phyloP scores from a whole-genome alignment of 2,113 vertebrate genomes.

The Platichthys flesus region DNA sequence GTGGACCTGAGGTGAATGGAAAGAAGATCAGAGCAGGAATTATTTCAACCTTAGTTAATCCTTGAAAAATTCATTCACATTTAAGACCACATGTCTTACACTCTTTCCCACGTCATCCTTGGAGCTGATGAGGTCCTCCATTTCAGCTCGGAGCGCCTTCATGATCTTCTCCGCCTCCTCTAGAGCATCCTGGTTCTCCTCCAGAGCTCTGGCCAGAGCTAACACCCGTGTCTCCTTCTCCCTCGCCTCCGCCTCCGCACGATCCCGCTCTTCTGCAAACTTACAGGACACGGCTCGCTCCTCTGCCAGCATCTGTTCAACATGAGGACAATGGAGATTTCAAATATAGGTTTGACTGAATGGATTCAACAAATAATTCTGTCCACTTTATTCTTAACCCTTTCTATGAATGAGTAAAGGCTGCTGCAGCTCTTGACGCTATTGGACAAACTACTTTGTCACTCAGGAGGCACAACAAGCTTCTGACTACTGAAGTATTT shows the following conservation, averaged over 20 bases:
- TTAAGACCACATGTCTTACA: slow-evolving; percentile 74
- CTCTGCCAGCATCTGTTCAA: slow-evolving; percentile 89
- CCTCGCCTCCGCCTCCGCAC: slow-evolving; percentile 90
- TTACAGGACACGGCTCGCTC: slow-evolving; percentile 91
- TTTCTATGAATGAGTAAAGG: background rate
- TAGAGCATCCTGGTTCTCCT: slow-evolving; percentile 87
- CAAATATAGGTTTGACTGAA: background rate
- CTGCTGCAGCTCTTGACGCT: too few relatives aligned
- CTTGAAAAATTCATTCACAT: background rate
- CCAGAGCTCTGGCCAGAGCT: slow-evolving; percentile 87
- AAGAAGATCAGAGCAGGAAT: background rate
- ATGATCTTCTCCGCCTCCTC: slow-evolving; percentile 90
- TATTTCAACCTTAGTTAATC: fast-evolving
- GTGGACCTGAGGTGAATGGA: slow-evolving; percentile 84
- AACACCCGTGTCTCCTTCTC: slow-evolving; percentile 93
- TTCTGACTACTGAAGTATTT: too few relatives aligned
- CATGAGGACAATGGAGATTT: background rate
- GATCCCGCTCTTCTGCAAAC: slow-evolving; percentile 91
- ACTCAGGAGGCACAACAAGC: too few relatives aligned
- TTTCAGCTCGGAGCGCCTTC: slow-evolving; percentile 89
- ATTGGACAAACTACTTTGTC: too few relatives aligned
- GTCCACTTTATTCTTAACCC: background rate
- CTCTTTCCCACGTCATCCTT: slow-evolving; percentile 96
- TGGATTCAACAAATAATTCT: background rate
- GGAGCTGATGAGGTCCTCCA: slow-evolving; percentile 96